A percentile compares a stretch with the other conserved stretches of the same genome.
Conservation (phyloP, 2,113 vertebrate genomes). For the Nibea albiflora region DNA sequence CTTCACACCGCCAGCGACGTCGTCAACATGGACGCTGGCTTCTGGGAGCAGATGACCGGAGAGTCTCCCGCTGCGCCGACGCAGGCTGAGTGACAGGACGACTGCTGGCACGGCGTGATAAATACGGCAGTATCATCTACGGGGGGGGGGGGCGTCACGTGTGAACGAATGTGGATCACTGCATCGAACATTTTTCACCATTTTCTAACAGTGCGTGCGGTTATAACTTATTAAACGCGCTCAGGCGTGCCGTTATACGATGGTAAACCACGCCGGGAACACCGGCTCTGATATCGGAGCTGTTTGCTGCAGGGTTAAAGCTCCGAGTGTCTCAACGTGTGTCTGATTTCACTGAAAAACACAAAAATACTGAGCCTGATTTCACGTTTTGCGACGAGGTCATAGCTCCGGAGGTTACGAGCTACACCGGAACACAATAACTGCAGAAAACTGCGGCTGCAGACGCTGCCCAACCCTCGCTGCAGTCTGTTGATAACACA, state of each 20-base stretch:
- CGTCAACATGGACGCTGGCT: too few relatives aligned
- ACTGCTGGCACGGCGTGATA: constrained; percentile 35
- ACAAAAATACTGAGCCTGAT: too few relatives aligned
- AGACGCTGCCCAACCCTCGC: too few relatives aligned
- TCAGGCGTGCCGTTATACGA: not conserved
- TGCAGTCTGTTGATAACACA: not conserved
- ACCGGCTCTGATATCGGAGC: not conserved
- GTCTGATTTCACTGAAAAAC: not conserved
- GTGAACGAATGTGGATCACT: not conserved
- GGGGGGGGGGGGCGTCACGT: constrained; percentile 4
- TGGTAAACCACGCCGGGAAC: not conserved
- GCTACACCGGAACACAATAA: not conserved
- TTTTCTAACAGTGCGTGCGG: too few relatives aligned
- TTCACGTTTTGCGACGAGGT: too few relatives aligned
- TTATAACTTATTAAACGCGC: not conserved
- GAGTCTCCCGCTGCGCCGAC: constrained; percentile 31
- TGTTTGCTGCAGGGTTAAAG: not conserved
- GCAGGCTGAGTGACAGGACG: constrained; percentile 50
- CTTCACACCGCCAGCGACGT: too few relatives aligned
- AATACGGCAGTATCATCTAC: constrained; percentile 53
- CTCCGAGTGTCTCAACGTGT: not conserved
- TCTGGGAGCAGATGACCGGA: constrained; percentile 52
- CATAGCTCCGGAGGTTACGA: not conserved
- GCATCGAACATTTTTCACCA: too few relatives aligned
- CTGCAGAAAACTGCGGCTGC: not conserved